phyloP scores from a whole-genome alignment of 2,113 vertebrate species.

The Cisticola juncidis region DNA sequence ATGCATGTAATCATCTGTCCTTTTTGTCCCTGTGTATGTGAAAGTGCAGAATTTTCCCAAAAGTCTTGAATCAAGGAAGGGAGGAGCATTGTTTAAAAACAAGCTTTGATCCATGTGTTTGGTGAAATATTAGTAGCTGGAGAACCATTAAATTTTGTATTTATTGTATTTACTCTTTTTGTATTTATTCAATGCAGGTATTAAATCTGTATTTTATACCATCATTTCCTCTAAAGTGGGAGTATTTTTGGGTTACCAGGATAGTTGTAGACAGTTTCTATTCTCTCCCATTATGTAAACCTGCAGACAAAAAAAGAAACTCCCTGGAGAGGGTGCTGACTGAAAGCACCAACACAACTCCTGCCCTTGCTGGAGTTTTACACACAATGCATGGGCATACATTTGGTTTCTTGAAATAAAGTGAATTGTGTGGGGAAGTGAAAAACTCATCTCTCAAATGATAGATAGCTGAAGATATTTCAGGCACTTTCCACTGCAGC shows the following conservation, averaged over 20 bases:
- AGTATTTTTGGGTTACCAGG: neutral
- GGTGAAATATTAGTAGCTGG: neutral
- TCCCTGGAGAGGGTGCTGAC: neutral
- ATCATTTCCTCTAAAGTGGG: neutral
- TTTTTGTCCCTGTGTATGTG: neutral
- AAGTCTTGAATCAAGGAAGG: neutral
- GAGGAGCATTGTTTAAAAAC: neutral
- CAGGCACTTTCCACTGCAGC: neutral
- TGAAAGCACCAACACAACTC: neutral
- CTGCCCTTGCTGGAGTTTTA: neutral
- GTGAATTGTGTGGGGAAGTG: neutral
- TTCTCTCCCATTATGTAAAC: slow-evolving; percentile 7
- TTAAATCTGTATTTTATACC: neutral
- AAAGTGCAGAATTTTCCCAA: neutral
- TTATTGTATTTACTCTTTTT: neutral
- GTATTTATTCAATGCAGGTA: neutral
- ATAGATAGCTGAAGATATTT: neutral
- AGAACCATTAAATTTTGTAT: neutral
- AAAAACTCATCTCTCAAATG: neutral
- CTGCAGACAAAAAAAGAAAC: neutral
- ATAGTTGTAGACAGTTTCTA: neutral
- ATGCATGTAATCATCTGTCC: neutral
- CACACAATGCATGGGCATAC: neutral
- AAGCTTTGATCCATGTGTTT: slow-evolving; percentile 8
- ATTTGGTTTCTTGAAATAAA: neutral